phyloP scores from a whole-genome alignment of 2,113 vertebrate species.

The Mionectes macconnelli region DNA sequence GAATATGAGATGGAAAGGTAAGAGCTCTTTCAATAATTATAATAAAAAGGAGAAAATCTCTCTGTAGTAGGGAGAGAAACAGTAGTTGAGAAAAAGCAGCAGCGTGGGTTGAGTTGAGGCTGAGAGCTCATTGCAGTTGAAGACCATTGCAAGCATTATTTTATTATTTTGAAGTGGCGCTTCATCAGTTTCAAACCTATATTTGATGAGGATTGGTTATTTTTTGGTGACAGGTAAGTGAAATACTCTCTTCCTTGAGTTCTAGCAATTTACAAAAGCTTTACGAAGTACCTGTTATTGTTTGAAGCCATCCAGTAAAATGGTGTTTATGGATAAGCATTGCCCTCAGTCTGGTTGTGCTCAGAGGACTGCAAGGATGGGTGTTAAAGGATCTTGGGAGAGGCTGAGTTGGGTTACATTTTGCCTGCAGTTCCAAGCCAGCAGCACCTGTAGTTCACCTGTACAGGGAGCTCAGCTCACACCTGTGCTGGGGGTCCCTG shows the following conservation, averaged over 20 bases:
- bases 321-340: background rate
- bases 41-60: background rate
- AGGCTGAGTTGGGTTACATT: background rate
- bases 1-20: slow-evolving; percentile 83
- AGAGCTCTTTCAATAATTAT: slow-evolving; percentile 57
- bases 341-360: background rate
- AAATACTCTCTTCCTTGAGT: background rate
- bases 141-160: background rate
- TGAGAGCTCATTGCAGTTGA: background rate
- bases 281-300: slow-evolving; percentile 31
- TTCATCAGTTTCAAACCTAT: slow-evolving; percentile 4
- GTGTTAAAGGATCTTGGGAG: background rate
- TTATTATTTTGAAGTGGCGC: background rate
- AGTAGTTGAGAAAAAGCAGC: background rate
- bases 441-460: background rate
- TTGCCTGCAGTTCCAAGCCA: background rate
- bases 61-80: background rate
- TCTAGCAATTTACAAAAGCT: slow-evolving; percentile 50
- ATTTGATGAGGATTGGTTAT: slow-evolving; percentile 30
- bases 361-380: background rate
- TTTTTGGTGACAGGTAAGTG: slow-evolving; percentile 29
- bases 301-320: slow-evolving; percentile 15
- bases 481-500: background rate
- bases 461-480: background rate
- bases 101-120: background rate